These are phyloP conservation scores for Chironomus riparius DNA, from an alignment of 2,888 invertebrate genomes.

Conservation along the genomic window DNA sequence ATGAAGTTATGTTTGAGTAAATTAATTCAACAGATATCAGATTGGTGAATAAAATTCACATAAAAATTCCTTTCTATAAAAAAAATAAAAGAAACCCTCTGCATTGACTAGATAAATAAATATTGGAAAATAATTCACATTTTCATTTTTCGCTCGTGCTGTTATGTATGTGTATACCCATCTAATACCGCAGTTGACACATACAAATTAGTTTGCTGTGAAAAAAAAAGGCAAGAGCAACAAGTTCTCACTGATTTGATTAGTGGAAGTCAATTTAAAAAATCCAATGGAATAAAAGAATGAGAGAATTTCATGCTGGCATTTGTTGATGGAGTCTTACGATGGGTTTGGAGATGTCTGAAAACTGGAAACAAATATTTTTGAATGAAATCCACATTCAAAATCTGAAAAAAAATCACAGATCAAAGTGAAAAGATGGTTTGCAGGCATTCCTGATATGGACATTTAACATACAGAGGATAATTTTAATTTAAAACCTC, in stretches of 20 bases:
- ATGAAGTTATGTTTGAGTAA: no score
- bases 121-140: no score
- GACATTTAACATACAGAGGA: background rate
- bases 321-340: background rate
- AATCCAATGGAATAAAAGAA: background rate
- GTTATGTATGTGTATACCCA: no score
- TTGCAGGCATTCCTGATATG: background rate
- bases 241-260: conserved; percentile 21
- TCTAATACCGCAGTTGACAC: background rate
- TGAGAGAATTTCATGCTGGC: background rate
- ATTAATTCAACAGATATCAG: no score
- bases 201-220: background rate
- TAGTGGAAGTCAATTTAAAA: conserved; percentile 15
- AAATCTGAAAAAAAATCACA: background rate
- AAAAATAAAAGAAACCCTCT: no score
- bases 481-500: conserved; percentile 14
- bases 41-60: no score
- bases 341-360: no score
- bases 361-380: no score
- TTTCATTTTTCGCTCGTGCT: no score
- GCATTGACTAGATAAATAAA: no score
- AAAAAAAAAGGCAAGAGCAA: background rate
- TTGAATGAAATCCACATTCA: background rate
- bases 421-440: background rate
- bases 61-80: no score